A percentile compares a stretch with the other conserved stretches of the same genome.
phyloP scores from a whole-genome alignment of 1,140 invertebrate genomes.

The Eumeta japonica region DNA sequence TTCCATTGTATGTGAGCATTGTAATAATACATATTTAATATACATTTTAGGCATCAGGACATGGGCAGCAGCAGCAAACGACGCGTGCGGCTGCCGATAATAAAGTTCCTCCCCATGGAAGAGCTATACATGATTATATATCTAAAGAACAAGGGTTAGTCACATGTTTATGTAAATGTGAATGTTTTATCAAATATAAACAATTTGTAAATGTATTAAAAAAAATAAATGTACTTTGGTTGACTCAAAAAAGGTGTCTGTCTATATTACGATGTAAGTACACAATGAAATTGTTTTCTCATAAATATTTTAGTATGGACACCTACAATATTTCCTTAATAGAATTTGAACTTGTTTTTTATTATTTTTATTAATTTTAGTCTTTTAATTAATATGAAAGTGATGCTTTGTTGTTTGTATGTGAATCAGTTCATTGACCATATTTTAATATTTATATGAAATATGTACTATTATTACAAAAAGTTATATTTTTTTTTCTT shows the following conservation, averaged over 20 bases:
- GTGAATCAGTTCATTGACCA: too few relatives aligned
- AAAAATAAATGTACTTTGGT: too few relatives aligned
- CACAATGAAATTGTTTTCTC: too few relatives aligned
- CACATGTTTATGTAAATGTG: slow-evolving; percentile 1
- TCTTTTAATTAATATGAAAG: not conserved
- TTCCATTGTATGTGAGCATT: too few relatives aligned
- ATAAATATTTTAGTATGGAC: too few relatives aligned
- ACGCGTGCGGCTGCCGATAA: slow-evolving; percentile 31
- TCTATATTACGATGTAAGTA: too few relatives aligned
- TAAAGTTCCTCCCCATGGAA: slow-evolving; percentile 70
- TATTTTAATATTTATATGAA: too few relatives aligned
- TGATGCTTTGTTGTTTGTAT: too few relatives aligned
- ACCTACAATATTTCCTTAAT: not conserved
- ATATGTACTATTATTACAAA: slow-evolving; percentile 1
- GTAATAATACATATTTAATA: too few relatives aligned
- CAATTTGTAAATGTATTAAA: not conserved
- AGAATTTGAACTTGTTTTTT: not conserved
- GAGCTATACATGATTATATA: slow-evolving; percentile 84
- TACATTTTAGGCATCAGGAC: too few relatives aligned
- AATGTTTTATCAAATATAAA: not conserved
- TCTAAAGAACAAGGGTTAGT: slow-evolving; percentile 80
- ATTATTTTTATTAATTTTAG: slow-evolving; percentile 2
- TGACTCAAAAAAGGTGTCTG: too few relatives aligned
- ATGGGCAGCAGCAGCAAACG: slow-evolving; percentile 23
- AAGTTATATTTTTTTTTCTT: slow-evolving; percentile 3